A percentile compares a stretch with the other conserved stretches of the same genome.
phyloP scores from a whole-genome alignment of 2,113 vertebrate genomes.

The Megaceryle maxima region DNA sequence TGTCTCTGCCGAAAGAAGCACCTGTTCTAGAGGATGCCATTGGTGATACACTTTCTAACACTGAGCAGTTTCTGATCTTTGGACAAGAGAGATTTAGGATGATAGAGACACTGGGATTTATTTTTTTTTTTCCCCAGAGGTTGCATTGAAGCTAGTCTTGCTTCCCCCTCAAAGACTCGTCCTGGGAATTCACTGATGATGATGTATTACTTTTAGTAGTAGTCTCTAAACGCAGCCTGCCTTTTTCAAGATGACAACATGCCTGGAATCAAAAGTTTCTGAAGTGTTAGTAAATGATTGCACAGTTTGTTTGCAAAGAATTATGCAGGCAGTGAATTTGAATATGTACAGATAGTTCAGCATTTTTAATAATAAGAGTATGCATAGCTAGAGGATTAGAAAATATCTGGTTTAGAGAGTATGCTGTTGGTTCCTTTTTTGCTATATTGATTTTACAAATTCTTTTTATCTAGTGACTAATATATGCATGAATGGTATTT shows the following conservation, averaged over 20 bases:
- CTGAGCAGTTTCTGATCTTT: neutral
- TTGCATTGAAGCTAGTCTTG: neutral
- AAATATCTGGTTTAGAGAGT: neutral
- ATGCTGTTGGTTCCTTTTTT: neutral
- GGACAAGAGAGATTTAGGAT: neutral
- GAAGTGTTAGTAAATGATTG: neutral
- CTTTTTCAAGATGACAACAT: neutral
- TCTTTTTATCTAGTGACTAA: conserved; percentile 36
- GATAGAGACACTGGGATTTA: neutral
- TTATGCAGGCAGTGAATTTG: neutral
- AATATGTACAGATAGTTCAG: neutral
- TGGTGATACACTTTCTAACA: accelerated
- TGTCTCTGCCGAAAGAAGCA: neutral
- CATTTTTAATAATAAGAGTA: neutral
- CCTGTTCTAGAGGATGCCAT: neutral
- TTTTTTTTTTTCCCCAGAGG: no score
- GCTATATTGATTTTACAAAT: conserved; percentile 23
- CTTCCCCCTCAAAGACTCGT: neutral
- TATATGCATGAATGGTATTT: neutral
- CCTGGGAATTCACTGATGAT: neutral
- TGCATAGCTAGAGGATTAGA: neutral
- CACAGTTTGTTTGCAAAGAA: neutral
- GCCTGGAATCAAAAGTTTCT: neutral
- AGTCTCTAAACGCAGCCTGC: neutral
- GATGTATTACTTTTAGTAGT: neutral